Conservation (phyloP, 2,888 invertebrate species). For the Hanleya hanleyi region DNA sequence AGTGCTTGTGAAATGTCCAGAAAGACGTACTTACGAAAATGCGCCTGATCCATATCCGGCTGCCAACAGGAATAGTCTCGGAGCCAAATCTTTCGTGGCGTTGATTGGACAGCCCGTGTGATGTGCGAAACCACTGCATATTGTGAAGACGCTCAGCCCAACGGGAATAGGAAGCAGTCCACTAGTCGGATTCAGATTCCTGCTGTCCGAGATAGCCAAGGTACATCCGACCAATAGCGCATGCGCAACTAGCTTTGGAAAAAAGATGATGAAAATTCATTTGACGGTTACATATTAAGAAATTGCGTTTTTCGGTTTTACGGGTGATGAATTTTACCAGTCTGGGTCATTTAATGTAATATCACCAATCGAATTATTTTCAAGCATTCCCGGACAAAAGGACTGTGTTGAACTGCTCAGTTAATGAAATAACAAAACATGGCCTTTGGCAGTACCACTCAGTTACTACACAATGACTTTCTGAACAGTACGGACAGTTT, state of each 20-base stretch:
- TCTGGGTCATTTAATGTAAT: too few relatives aligned
- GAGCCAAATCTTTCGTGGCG: conserved; percentile 31
- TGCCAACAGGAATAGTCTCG: conserved; percentile 21
- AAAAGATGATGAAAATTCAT: not conserved
- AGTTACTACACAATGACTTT: too few relatives aligned
- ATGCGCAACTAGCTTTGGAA: conserved; percentile 28
- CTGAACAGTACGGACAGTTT: too few relatives aligned
- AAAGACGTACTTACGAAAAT: conserved; percentile 29
- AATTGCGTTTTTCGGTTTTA: not conserved
- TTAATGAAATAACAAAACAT: too few relatives aligned
- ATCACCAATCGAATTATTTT: too few relatives aligned
- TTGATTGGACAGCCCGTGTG: conserved; percentile 38
- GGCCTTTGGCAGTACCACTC: too few relatives aligned
- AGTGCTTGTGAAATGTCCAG: too few relatives aligned
- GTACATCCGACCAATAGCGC: conserved; percentile 31
- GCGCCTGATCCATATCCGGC: conserved; percentile 35
- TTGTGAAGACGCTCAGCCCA: conserved; percentile 29
- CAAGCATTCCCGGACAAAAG: too few relatives aligned
- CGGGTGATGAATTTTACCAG: not conserved
- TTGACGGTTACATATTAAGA: not conserved
- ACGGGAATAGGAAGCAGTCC: conserved; percentile 30
- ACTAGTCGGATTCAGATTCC: conserved; percentile 25
- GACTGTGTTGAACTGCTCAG: too few relatives aligned
- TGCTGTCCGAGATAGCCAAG: conserved; percentile 27
- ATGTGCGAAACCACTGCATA: conserved; percentile 31